phyloP scores from a whole-genome alignment of 2,888 invertebrate genomes.

The Epistrophe eligans region DNA sequence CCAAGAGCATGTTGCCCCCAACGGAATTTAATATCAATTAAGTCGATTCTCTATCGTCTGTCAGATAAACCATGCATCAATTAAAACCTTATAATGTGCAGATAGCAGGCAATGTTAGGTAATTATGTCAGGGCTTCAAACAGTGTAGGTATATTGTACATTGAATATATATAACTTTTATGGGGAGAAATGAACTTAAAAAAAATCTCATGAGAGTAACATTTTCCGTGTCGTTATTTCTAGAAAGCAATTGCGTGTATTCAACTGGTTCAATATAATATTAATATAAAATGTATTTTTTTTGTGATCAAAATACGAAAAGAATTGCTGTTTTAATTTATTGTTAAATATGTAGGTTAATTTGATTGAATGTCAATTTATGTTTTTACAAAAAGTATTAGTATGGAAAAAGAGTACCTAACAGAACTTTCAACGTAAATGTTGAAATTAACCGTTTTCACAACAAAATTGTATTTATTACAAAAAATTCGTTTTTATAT shows the following conservation, averaged over 20 bases:
- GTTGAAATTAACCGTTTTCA: too few relatives aligned
- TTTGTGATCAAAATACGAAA: not conserved
- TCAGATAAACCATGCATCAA: slow-evolving; percentile 12
- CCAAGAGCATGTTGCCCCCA: slow-evolving; percentile 29
- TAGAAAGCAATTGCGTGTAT: slow-evolving; percentile 6
- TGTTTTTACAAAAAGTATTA: not conserved
- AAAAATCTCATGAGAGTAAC: slow-evolving; percentile 11
- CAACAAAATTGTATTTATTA: too few relatives aligned
- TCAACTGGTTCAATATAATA: not conserved
- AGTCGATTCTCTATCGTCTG: slow-evolving; percentile 26
- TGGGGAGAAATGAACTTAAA: slow-evolving; percentile 6
- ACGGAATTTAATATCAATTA: slow-evolving; percentile 65
- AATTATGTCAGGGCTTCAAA: slow-evolving; percentile 26
- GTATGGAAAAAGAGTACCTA: too few relatives aligned
- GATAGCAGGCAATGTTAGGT: slow-evolving; percentile 27
- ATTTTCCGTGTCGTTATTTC: slow-evolving; percentile 16
- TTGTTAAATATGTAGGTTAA: not conserved
- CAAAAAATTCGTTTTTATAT: too few relatives aligned
- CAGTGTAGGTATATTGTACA: not conserved
- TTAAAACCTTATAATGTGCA: slow-evolving; percentile 29
- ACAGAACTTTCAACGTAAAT: too few relatives aligned
- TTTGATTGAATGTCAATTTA: not conserved
- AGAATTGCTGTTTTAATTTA: slow-evolving; percentile 3
- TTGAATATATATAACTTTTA: not conserved
- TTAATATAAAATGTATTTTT: not conserved